Base-by-base conservation (phyloP, 2,113 vertebrate species). In the Odocoileus virginianus region DNA sequence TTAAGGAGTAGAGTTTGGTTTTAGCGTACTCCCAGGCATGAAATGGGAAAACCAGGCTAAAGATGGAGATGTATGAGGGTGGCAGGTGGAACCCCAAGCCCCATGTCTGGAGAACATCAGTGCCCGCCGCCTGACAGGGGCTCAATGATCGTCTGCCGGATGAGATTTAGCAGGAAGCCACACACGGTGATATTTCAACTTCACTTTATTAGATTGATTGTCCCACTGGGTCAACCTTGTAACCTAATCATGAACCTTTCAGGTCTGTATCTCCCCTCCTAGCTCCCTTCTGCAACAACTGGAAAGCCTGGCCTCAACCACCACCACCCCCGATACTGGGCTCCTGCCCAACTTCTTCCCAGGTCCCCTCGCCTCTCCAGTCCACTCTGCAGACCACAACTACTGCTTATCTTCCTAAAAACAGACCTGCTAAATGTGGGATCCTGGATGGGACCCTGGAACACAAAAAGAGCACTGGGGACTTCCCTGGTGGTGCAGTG, bases 151-250 rank as follows among this genome's bases (percentile, higher is more conserved):
- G 6, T 13, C 28, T 60, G n/a, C 57, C 14, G 12, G 15, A 15
- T 45, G 45, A 52, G 8, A 23, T 23, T 21, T 2, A 21, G 45
- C 21, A 43, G 16, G 40, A 25, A 84, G 33, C 7, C 23, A 8
- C 0, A 15, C 19, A 0, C 0, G 7, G 21, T n/a, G 33, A 47
- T 13, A 1, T n/a, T n/a, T 57, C 7, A 3, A 7, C 33, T 45
- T 61, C 15, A 2, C 57, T 71, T 40, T 30, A 52, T 28, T 33
- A 74, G 17, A 61, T 57, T 0, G 0, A 5, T 30, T 76, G 40
- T 16, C 28, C 50, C 19, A 16, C 4, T 1, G 0, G 58, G 43
- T 27, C 74, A 30, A 23, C 54, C 40, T 54, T 21, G 4, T 76
- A 43, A 76, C 16, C 36, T 76, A 76, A 76, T 76, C 71, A 76